Evolutionary conservation across 2,797 vertebrate species (phyloP), one percentile per base, ranked within the genome.

Genomic region (Lagorchestes hirsutus): DNA sequence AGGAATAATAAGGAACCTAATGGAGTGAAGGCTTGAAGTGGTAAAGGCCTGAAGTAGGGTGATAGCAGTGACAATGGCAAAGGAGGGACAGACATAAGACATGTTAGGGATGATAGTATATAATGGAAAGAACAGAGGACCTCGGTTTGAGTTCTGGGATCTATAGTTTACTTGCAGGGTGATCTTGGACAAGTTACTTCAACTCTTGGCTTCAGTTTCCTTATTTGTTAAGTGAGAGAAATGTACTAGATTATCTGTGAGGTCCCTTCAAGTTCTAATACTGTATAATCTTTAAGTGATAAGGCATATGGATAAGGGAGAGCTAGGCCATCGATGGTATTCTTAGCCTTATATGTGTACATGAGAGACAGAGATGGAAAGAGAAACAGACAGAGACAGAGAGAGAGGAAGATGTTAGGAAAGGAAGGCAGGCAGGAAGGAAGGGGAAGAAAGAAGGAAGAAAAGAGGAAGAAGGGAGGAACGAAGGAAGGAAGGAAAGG

Each of bases 341-440:
- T 74, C n/a, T 40, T 40, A 74, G 5, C 16, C 16, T 40, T 40
- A 22, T 22, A 22, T 40, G 16, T 74, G n/a, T 40, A 74, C 22
- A 16, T 3, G 67, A 74, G 34, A 74, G 5, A 74, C 16, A 74
- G 67, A 40, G n/a, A 74, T 8, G 16, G 1, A 40, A 18, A 74
- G n/a, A 74, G 0, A 58, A 1, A 58, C 27, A 11, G 0, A 58
- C 1, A 12, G 28, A 59, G 8, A 2, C 1, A 29, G 27, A 3
- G 2, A 58, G 6, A 3, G 28, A 11, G 0, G 24, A 2, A 29
- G 57, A 11, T 2, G 4, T 1, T 0, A 59, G 22, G 56, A 58
- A 58, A 27, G 57, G 24, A 6, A 58, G 24, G 22, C 5, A 57
- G 56, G 8, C 5, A 28, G 22, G 24, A 57, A 28, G 24, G 56